Conservation (phyloP, 1,140 invertebrate species). For the Drosophila tropicalis region DNA sequence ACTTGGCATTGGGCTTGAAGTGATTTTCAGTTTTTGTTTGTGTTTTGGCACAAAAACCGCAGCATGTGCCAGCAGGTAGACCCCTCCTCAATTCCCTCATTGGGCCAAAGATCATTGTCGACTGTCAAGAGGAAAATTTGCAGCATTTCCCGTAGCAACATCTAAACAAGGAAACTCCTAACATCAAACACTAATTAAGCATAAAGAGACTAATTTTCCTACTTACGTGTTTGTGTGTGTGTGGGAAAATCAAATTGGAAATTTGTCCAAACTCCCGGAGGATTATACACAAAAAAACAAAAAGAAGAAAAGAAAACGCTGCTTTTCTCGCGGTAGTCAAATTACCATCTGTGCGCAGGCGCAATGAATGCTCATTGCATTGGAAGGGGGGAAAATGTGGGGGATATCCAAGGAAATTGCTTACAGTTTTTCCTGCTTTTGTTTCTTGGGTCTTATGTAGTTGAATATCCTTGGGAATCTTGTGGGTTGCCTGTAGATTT, state of each 20-base stretch:
- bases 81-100: not conserved
- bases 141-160: slow-evolving; percentile 57
- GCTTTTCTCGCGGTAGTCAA: slow-evolving; percentile 74
- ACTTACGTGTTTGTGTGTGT: slow-evolving; percentile 30
- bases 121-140: slow-evolving; percentile 41
- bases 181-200: slow-evolving; percentile 61
- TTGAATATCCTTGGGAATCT: slow-evolving; percentile 75
- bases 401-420: slow-evolving; percentile 43
- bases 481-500: not conserved
- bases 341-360: slow-evolving; percentile 67
- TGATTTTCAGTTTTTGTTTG: slow-evolving; percentile 55
- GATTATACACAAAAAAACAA: slow-evolving; percentile 34
- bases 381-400: not conserved
- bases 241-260: slow-evolving; percentile 78
- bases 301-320: slow-evolving; percentile 5
- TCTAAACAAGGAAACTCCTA: slow-evolving; percentile 31
- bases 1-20: slow-evolving; percentile 46
- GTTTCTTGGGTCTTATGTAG: slow-evolving; percentile 44
- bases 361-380: slow-evolving; percentile 19
- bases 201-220: slow-evolving; percentile 71
- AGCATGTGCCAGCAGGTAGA: slow-evolving; percentile 67
- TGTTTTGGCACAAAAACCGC: slow-evolving; percentile 52
- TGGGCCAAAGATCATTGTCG: slow-evolving; percentile 43
- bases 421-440: slow-evolving; percentile 55
- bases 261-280: slow-evolving; percentile 40